Evolutionary conservation across 2,888 invertebrate species (phyloP).

Genomic region (Venusia cambrica): DNA sequence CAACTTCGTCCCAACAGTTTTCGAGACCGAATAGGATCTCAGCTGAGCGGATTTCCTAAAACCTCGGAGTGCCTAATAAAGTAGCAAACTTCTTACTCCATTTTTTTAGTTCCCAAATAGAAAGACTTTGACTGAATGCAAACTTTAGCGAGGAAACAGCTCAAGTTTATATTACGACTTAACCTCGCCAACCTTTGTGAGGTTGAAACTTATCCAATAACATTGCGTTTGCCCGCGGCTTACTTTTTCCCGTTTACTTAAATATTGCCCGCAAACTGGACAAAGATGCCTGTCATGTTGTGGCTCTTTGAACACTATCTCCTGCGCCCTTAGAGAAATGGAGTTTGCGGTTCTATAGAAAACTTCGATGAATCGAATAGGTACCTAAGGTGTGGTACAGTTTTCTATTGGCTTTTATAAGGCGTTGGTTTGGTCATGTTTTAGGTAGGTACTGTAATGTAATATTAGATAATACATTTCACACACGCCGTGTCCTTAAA

Average conservation of each 20-base stretch:
- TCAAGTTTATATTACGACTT: slow-evolving; percentile 68
- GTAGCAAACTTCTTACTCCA: slow-evolving; percentile 18
- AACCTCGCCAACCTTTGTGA: slow-evolving; percentile 56
- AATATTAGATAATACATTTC: too few species aligned
- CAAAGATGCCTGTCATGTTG: slow-evolving; percentile 23
- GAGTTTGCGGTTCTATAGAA: slow-evolving; percentile 13
- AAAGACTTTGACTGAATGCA: slow-evolving; percentile 31
- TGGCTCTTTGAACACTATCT: slow-evolving; percentile 19
- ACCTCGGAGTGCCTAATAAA: slow-evolving; percentile 5
- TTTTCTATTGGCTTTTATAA: too few species aligned
- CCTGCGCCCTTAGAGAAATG: slow-evolving; percentile 21
- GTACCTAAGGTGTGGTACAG: background rate
- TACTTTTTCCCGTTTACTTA: slow-evolving; percentile 43
- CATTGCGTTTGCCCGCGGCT: slow-evolving; percentile 44
- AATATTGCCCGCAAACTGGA: slow-evolving; percentile 34
- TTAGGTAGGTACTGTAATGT: too few species aligned
- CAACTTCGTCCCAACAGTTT: too few species aligned
- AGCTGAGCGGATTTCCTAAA: slow-evolving; percentile 2
- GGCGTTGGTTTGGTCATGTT: too few species aligned
- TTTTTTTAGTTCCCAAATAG: slow-evolving; percentile 25
- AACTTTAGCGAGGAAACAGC: slow-evolving; percentile 43
- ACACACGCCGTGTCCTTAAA: too few species aligned
- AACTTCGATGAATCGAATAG: slow-evolving; percentile 8
- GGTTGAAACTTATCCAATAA: slow-evolving; percentile 73
- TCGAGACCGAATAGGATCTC: too few species aligned